These are phyloP conservation scores for Sycophila texana DNA, from an alignment of 2,888 invertebrate species.

Conservation along the genomic window DNA sequence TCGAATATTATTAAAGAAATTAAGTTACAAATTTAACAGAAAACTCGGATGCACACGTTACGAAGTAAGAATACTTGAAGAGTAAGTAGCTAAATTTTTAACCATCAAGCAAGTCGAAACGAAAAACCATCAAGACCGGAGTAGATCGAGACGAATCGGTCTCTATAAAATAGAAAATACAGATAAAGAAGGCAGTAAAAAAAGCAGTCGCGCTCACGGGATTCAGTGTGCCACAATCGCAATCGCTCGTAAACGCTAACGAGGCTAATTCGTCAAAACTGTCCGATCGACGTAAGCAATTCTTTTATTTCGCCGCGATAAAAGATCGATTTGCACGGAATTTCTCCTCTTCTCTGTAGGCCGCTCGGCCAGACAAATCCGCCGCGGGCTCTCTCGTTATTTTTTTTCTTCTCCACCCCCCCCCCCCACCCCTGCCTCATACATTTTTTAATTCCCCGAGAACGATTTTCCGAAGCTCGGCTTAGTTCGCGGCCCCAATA, in stretches of 20 bases:
- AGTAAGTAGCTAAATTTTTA: too few relatives aligned
- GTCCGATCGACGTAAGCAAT: conserved; percentile 66
- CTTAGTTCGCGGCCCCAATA: conserved; percentile 27
- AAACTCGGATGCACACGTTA: too few relatives aligned
- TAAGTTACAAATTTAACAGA: too few relatives aligned
- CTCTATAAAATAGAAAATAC: conserved; percentile 53
- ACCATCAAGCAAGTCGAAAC: too few relatives aligned
- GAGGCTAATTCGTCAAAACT: conserved; percentile 69
- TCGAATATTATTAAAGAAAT: too few relatives aligned
- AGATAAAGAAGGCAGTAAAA: conserved; percentile 61
- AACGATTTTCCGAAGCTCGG: conserved; percentile 14
- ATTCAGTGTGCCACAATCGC: conserved; percentile 52
- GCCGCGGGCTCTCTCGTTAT: conserved; percentile 33
- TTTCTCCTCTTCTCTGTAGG: too few relatives aligned
- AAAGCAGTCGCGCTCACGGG: conserved; percentile 51
- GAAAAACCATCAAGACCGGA: conserved; percentile 42
- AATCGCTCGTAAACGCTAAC: conserved; percentile 66
- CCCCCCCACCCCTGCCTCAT: conserved; percentile 27
- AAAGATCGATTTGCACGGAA: conserved; percentile 48
- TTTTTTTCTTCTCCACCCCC: neutral
- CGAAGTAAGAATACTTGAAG: too few relatives aligned
- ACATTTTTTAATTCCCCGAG: conserved; percentile 46
- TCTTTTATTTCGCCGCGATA: conserved; percentile 28
- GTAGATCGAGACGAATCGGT: conserved; percentile 54
- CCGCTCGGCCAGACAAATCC: conserved; percentile 36